A percentile compares a stretch with the other conserved stretches of the same genome.
phyloP scores from a whole-genome alignment of 2,888 invertebrate species.

The Acanthosepion lycidas region DNA sequence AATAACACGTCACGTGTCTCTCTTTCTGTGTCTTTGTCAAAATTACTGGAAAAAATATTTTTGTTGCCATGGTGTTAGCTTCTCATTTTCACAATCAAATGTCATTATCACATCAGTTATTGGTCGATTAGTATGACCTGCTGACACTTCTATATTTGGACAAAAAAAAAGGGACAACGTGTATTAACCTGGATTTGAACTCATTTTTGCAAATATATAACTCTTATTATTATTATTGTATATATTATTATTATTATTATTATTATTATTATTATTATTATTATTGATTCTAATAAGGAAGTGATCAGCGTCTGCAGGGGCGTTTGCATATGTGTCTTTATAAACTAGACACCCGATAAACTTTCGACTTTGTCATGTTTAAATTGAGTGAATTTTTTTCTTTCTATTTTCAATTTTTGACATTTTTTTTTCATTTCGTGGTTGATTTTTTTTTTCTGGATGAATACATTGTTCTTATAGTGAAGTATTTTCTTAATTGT shows the following conservation, averaged over 20 bases:
- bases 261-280: too few relatives aligned
- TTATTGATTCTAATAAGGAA: background rate
- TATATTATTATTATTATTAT: too few relatives aligned
- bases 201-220: background rate
- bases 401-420: too few relatives aligned
- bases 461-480: conserved; percentile 8
- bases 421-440: background rate
- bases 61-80: conserved; percentile 42
- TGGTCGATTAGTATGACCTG: background rate
- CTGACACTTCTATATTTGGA: background rate
- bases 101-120: conserved; percentile 18
- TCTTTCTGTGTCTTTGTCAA: background rate
- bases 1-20: background rate
- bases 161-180: background rate
- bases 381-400: background rate
- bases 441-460: background rate
- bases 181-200: background rate
- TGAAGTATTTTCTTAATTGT: background rate
- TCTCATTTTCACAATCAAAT: conserved; percentile 34
- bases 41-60: conserved; percentile 3
- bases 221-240: too few relatives aligned
- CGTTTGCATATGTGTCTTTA: background rate
- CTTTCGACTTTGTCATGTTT: background rate
- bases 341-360: background rate
- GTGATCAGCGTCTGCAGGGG: background rate